phyloP scores from a whole-genome alignment of 2,113 vertebrate genomes.

The Microcebus jonahi region DNA sequence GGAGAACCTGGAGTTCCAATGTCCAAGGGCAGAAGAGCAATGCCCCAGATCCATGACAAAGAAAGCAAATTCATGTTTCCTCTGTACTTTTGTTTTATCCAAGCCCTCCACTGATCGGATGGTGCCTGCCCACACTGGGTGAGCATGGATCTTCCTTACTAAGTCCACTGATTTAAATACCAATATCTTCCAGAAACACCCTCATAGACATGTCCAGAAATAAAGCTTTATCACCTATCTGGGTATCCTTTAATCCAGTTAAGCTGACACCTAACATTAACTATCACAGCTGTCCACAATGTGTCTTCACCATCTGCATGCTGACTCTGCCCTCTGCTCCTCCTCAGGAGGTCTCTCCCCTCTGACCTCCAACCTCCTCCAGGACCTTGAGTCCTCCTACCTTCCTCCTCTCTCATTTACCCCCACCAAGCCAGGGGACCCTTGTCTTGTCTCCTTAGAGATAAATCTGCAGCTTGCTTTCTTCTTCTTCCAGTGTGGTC shows the following conservation, averaged over 20 bases:
- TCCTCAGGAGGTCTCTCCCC: not conserved
- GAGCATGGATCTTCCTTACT: not conserved
- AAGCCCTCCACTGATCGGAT: not conserved
- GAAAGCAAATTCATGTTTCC: not conserved
- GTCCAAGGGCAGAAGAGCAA: not conserved
- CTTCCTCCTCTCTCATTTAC: not conserved
- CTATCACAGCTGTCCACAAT: not conserved
- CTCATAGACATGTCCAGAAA: not conserved
- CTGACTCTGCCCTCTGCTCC: too few species aligned
- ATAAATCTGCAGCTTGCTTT: not conserved
- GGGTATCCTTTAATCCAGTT: not conserved
- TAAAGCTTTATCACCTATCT: not conserved
- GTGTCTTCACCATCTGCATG: not conserved
- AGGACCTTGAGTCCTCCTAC: not conserved
- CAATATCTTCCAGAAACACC: not conserved
- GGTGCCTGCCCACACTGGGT: not conserved
- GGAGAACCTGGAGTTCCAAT: not conserved
- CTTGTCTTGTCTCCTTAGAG: not conserved
- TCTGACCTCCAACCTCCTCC: not conserved
- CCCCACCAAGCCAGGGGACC: not conserved
- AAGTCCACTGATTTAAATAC: not conserved
- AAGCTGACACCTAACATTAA: not conserved
- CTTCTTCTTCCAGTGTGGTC: not conserved
- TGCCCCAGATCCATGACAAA: not conserved
- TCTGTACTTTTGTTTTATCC: not conserved